These are phyloP conservation scores for Passerina amoena DNA, from an alignment of 2,113 vertebrate genomes.

Conservation along the genomic window DNA sequence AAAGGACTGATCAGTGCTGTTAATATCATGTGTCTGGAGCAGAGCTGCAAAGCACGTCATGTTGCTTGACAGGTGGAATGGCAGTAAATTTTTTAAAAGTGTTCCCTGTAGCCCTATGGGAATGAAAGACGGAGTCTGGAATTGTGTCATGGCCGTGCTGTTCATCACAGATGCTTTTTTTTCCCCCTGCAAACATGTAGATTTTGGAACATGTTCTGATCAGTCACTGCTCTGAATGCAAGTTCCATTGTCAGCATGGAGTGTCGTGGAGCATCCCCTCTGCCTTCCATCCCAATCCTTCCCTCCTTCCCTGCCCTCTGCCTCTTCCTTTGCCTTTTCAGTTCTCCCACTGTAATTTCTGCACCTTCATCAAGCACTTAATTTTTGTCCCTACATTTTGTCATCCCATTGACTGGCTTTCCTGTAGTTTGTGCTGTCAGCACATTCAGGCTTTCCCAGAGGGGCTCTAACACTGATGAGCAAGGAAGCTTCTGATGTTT, in stretches of 20 bases:
- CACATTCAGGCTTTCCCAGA: conserved; percentile 10
- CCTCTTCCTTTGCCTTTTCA: not conserved
- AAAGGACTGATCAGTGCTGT: not conserved
- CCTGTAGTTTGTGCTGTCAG: conserved; percentile 31
- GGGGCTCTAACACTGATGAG: not conserved
- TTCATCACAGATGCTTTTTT: not conserved
- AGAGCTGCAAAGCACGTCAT: conserved; percentile 15
- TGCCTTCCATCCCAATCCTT: not conserved
- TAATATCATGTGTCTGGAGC: conserved; percentile 3
- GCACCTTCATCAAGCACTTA: conserved; percentile 3
- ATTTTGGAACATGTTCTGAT: not conserved
- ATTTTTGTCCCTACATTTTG: conserved; percentile 10
- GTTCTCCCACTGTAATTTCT: not conserved
- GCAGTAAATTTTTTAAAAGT: conserved; percentile 14
- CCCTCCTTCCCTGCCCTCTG: not conserved
- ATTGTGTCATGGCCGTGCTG: not conserved
- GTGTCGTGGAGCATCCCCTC: not conserved
- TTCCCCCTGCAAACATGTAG: not conserved
- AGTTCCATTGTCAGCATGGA: not conserved
- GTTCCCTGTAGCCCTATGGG: not conserved
- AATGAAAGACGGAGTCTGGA: conserved; percentile 26
- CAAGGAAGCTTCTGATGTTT: conserved; percentile 41
- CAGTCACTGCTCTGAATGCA: not conserved
- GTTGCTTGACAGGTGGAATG: conserved; percentile 25
- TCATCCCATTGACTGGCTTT: not conserved